Base-by-base conservation (phyloP, 1,140 invertebrate genomes). In the Vanessa tameamea region DNA sequence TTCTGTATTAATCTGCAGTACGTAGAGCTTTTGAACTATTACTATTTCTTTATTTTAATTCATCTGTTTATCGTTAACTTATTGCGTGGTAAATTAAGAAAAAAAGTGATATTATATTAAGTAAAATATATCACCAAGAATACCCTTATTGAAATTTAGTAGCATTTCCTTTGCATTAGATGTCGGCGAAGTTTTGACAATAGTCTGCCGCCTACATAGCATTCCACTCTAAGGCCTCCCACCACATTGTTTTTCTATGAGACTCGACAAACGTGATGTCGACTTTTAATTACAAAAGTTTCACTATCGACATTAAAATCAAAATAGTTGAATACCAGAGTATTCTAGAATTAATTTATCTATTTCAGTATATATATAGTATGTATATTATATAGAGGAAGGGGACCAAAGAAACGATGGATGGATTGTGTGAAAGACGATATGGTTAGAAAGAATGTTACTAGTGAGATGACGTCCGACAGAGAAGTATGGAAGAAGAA, bases 161-260 rank as follows among this genome's bases (percentile, higher is more conserved):
- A 23, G 20, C 53, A 23, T 20, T 13, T 8, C 20, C 53, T 23
- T 11, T 57, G 64, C 47, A 50, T 65, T n/a, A 67, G 50, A 55
- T 67, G 50, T 67, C 26, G 50, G 53, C 20, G 64, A 71, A 71
- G 61, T 71, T 71, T 71, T 23, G 59, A 64, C 57, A 71, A 71
- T 53, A 71, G 23, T 48, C 69, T 48, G 31, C 50, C 69, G 61
- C 61, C 64, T 64, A 64, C 57, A 70, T 48, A 64, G 47, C 31
- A 71, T 63, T 53, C 69, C 63, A 51, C 69, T 71, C 59, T 64
- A 71, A 71, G 64, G 61, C 50, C 47, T 53, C 14, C 50, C 53
- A 43, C 50, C 65, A 55, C 50, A 67, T 50, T 67, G 65, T n/a
- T 67, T 67, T 67, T 53, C 65, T 67, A 37, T 57, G 53, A 16